Conservation (phyloP, 1,140 invertebrate species). For the Drosophila triauraria region DNA sequence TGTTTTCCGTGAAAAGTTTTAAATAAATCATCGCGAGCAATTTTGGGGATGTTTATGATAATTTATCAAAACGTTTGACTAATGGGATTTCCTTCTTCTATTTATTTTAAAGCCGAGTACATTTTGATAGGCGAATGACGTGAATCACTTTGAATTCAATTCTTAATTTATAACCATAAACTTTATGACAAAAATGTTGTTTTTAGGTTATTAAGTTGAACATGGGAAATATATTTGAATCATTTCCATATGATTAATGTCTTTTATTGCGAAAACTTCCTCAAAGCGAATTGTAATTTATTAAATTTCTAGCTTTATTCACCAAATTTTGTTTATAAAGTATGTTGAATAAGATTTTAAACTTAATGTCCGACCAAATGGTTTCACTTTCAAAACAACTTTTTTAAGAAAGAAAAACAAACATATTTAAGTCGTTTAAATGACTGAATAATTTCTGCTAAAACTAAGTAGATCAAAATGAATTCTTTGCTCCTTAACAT, state of each 20-base stretch:
- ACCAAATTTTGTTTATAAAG: not conserved
- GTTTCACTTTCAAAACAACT: not conserved
- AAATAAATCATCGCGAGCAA: conserved; percentile 4
- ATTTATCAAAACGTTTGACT: not conserved
- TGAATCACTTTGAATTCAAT: not conserved
- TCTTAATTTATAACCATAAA: no score
- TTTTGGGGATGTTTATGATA: not conserved
- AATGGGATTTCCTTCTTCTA: not conserved
- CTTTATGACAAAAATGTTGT: not conserved
- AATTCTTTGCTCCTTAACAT: no score
- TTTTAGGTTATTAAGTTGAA: not conserved
- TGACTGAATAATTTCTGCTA: no score
- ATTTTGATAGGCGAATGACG: not conserved
- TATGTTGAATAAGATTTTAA: not conserved
- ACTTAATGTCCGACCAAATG: not conserved
- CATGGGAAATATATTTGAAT: not conserved
- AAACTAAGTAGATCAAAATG: no score
- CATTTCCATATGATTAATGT: not conserved
- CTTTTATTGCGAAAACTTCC: not conserved
- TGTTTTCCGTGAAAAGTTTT: not conserved
- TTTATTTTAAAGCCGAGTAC: not conserved
- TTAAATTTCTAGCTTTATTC: not conserved
- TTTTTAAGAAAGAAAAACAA: no score
- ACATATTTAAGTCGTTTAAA: no score
- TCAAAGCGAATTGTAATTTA: no score